Evolutionary conservation across 23 tunicate genomes (phyloP).

Genomic region (Diplosoma virens): DNA sequence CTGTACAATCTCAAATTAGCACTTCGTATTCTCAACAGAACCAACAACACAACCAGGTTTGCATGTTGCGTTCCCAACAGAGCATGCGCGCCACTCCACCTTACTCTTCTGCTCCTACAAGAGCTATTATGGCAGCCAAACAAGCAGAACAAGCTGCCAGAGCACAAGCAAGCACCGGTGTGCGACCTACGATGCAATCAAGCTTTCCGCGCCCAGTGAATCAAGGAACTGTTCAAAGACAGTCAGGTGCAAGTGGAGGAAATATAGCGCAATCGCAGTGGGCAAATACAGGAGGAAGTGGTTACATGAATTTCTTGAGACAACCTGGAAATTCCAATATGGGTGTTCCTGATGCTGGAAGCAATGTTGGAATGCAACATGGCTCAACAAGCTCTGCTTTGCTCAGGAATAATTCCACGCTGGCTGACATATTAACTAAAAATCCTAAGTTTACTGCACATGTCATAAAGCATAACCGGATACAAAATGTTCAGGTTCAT

Average conservation of each 20-base stretch:
- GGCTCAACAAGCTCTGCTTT: not conserved
- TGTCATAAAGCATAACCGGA: constrained; percentile 47
- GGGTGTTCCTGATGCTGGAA: not conserved
- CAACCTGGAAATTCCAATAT: not conserved
- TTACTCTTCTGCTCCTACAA: no score
- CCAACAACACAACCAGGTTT: no score
- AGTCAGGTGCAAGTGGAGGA: no score
- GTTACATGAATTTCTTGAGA: no score
- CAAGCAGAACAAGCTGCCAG: no score
- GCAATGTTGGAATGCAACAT: constrained; percentile 3
- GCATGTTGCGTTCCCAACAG: no score
- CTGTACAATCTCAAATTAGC: no score
- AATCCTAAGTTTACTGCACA: constrained; percentile 67
- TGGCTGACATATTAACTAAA: constrained; percentile 23
- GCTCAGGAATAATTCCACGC: not conserved
- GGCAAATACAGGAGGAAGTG: not conserved
- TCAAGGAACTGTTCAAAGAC: not conserved
- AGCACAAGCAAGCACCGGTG: not conserved
- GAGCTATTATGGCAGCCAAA: no score
- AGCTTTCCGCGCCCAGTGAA: not conserved
- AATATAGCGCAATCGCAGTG: not conserved
- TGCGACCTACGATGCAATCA: not conserved
- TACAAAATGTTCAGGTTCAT: no score
- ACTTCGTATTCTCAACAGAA: no score
- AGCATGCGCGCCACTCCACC: no score